phyloP scores from a whole-genome alignment of 2,888 invertebrate species.

The Thysanoteuthis rhombus region DNA sequence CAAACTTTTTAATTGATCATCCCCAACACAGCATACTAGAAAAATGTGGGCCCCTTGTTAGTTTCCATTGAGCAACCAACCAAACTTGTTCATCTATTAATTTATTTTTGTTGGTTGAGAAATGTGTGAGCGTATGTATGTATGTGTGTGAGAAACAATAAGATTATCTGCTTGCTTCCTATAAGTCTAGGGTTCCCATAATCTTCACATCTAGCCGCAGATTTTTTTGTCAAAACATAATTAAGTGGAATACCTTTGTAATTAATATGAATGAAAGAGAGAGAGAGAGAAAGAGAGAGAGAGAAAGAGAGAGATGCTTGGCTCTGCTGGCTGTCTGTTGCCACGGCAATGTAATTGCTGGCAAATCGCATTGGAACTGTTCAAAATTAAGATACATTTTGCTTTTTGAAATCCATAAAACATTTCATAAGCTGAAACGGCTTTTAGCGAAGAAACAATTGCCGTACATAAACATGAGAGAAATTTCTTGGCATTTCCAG shows the following conservation, averaged over 20 bases:
- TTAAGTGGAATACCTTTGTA: background rate
- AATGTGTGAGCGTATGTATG: background rate
- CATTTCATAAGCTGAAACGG: no score
- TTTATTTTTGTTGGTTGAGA: background rate
- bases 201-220: background rate
- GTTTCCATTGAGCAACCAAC: no score
- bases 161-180: background rate
- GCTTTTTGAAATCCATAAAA: background rate
- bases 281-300: background rate
- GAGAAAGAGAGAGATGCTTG: background rate
- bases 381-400: no score
- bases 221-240: background rate
- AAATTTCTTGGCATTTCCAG: no score
- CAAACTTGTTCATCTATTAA: background rate
- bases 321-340: background rate
- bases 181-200: background rate
- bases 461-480: no score
- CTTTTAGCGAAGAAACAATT: no score
- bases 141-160: background rate
- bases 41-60: no score
- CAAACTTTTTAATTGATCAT: no score
- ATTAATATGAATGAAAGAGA: background rate
- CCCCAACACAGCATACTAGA: no score
- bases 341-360: background rate
- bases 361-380: no score